These are phyloP conservation scores for Sialis fuliginosa DNA, from an alignment of 2,888 invertebrate species.

Conservation along the genomic window DNA sequence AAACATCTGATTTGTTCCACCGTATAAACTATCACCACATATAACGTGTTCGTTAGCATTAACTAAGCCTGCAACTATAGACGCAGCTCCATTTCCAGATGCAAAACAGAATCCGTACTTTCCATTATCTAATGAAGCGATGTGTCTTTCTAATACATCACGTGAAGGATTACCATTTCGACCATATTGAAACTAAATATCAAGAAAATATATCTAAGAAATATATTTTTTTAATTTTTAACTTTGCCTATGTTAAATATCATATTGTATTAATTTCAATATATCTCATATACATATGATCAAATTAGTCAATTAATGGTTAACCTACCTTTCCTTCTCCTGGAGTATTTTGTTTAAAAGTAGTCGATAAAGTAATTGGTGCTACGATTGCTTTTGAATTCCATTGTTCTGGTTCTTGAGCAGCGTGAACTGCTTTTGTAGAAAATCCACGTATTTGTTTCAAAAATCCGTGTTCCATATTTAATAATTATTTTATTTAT, in stretches of 20 bases:
- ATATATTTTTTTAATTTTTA: no score
- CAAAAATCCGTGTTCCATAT: not conserved
- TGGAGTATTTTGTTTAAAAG: slow-evolving; percentile 79
- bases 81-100: slow-evolving; percentile 80
- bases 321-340: slow-evolving; percentile 52
- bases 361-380: slow-evolving; percentile 80
- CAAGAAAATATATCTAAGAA: no score
- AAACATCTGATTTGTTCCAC: slow-evolving; percentile 69
- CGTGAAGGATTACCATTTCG: slow-evolving; percentile 91
- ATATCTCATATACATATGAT: slow-evolving; percentile 1
- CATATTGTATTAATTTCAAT: no score
- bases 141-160: slow-evolving; percentile 67
- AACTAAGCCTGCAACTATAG: slow-evolving; percentile 56
- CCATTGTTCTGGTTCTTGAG: slow-evolving; percentile 87
- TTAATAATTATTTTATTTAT: no score
- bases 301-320: not conserved
- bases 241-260: no score
- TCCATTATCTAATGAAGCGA: slow-evolving; percentile 81
- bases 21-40: slow-evolving; percentile 85
- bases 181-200: slow-evolving; percentile 79
- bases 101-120: slow-evolving; percentile 70
- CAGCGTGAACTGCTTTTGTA: slow-evolving; percentile 81
- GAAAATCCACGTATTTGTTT: slow-evolving; percentile 41
- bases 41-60: slow-evolving; percentile 78
- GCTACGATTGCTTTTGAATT: slow-evolving; percentile 69